Base-by-base conservation (phyloP, 2,797 vertebrate species). In the Galagoides demidoff region DNA sequence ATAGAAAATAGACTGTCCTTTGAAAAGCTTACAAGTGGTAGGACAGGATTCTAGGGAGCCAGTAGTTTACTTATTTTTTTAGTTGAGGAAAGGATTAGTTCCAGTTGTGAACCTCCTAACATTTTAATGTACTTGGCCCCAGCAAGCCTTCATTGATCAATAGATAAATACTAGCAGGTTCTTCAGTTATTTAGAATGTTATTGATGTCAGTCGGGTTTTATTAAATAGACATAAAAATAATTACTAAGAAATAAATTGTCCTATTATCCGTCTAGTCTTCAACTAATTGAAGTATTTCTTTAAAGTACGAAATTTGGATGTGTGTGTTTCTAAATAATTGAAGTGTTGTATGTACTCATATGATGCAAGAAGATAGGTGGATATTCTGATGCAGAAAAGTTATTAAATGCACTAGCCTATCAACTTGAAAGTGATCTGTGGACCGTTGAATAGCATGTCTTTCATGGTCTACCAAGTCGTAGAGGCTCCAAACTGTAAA, bases 311-410 rank as follows among this genome's bases (percentile, higher is more conserved):
- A 63, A 81, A 85, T 77, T 87, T 39, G 94, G 27, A 1, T 86
- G 85, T 92, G 7, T 74, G 37, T 92, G 29, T 89, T 55, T 34
- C 77, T 95, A 87, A 95, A 43, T 84, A 59, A 76, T 61, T 83
- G 12, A 92, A 95, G 13, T 90, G 37, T 43, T 70, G 2, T 49
- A 10, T 59, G 14, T 52, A 49, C 12, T 49, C 13, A 2, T 49
- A 14, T 20, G 82, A 29, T 66, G n/a, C 13, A 70, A 76, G 37
- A 95, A 88, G 31, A 63, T 37, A 89, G 23, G 29, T 29, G 13
- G 91, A 74, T 84, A 70, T 59, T 74, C 64, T 92, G 23, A 11
- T 79, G 5, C 22, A 31, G 76, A 90, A 66, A 74, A 59, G 17
- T 86, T 70, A 49, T 84, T 31, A 73, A 68, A 57, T 76, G 39